Percentiles rank a stretch among this genome's conserved stretches.
phyloP scores from a whole-genome alignment of 2,113 vertebrate genomes.

The Harpagus bidentatus region DNA sequence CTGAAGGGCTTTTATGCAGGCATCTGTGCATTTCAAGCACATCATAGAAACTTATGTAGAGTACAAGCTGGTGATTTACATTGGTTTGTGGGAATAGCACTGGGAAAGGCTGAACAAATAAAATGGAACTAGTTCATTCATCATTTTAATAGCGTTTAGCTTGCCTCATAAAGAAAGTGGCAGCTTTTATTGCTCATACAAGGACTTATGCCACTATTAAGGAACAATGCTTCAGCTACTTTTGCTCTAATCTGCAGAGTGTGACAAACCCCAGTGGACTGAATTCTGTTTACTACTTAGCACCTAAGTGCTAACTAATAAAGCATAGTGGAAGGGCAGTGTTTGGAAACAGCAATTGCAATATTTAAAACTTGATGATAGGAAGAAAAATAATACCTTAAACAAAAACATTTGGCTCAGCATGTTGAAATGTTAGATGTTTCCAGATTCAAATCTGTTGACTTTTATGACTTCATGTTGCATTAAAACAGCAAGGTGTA shows the following conservation, averaged over 20 bases:
- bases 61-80: constrained; percentile 25
- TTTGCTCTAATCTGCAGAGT: neutral
- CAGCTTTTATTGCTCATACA: constrained; percentile 43
- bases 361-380: neutral
- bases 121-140: constrained; percentile 44
- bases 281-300: constrained; percentile 3
- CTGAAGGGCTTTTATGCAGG: neutral
- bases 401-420: neutral
- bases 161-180: constrained; percentile 44
- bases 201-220: constrained; percentile 19
- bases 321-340: neutral
- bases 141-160: constrained; percentile 55
- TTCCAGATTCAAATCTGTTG: neutral
- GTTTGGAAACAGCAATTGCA: neutral
- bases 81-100: constrained; percentile 1
- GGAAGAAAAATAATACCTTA: neutral
- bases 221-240: neutral
- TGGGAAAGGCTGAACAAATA: constrained; percentile 45
- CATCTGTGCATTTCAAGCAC: neutral
- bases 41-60: neutral
- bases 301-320: neutral
- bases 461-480: neutral
- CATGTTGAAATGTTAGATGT: neutral
- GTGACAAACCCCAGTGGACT: neutral
- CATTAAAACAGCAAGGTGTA: neutral